These are phyloP conservation scores for Melanotaenia boesemani DNA, from an alignment of 2,797 vertebrate species.

Conservation along the genomic window DNA sequence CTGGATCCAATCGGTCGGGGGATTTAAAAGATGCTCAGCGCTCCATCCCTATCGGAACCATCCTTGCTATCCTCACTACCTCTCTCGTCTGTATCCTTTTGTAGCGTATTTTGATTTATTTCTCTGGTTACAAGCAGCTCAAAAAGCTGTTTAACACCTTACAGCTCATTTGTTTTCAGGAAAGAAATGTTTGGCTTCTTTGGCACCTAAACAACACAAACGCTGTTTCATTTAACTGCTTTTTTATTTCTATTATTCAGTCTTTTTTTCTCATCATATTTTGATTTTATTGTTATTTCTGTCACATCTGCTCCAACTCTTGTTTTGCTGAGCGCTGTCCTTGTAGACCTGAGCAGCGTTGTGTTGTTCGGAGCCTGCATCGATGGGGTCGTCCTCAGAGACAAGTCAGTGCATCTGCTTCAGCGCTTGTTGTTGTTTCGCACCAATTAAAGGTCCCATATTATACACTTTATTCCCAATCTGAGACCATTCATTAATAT, in stretches of 20 bases:
- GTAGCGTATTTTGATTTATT: background rate
- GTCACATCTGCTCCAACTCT: background rate
- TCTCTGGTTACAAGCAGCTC: too few species aligned
- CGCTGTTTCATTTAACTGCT: background rate
- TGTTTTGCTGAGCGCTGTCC: slow-evolving; percentile 66
- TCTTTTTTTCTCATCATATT: background rate
- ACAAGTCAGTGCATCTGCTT: slow-evolving; percentile 86
- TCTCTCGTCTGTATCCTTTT: slow-evolving; percentile 93
- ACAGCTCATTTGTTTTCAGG: background rate
- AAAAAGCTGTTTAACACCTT: too few species aligned
- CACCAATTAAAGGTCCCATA: too few species aligned
- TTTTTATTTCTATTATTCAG: background rate
- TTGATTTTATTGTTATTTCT: background rate
- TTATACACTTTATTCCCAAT: too few species aligned
- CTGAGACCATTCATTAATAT: too few species aligned
- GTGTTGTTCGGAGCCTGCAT: slow-evolving; percentile 90
- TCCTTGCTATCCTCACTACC: slow-evolving; percentile 92
- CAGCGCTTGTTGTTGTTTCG: background rate
- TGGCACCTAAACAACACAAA: too few species aligned
- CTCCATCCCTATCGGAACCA: slow-evolving; percentile 92
- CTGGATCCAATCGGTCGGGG: slow-evolving; percentile 93
- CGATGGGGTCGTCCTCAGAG: slow-evolving; percentile 90
- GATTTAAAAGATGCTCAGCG: slow-evolving; percentile 93
- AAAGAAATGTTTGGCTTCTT: background rate
- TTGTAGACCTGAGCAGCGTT: slow-evolving; percentile 88